Evolutionary conservation across 2,113 vertebrate species (phyloP).

Genomic region (Microtus richardsoni): DNA sequence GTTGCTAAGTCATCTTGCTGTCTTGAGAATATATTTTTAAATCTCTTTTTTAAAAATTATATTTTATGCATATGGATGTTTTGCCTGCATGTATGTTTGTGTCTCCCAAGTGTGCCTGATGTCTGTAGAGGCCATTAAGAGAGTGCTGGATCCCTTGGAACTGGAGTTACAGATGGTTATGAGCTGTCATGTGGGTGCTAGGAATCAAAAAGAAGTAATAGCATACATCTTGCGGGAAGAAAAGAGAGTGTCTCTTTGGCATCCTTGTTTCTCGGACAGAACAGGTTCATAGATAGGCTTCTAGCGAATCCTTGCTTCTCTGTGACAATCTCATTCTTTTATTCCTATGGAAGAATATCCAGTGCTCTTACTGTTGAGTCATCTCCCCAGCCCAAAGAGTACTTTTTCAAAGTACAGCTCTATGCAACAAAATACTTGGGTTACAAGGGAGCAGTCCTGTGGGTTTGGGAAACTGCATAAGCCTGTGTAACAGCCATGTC

Average conservation of each 20-base stretch:
- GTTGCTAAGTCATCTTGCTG: no score
- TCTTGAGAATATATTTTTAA: neutral
- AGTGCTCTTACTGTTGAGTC: neutral
- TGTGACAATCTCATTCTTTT: neutral
- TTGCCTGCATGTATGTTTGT: neutral
- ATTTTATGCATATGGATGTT: neutral
- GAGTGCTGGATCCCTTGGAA: neutral
- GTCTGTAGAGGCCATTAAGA: neutral
- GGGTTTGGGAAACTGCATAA: neutral
- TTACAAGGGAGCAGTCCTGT: neutral
- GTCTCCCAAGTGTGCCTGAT: neutral
- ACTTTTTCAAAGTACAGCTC: neutral
- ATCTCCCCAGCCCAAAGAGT: neutral
- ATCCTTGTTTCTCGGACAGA: neutral
- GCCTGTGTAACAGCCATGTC: neutral
- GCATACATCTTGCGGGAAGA: neutral
- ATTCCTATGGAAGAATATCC: neutral
- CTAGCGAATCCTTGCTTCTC: neutral
- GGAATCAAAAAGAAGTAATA: neutral
- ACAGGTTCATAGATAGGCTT: neutral
- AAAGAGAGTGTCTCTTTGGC: neutral
- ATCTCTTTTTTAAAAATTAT: neutral
- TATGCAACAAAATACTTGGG: neutral
- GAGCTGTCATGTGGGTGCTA: neutral
- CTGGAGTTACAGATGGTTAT: neutral